Percentiles rank a stretch among this genome's conserved stretches.
Evolutionary conservation across 1,140 invertebrate species (phyloP).

Genomic region (Melanaphis sacchari): DNA sequence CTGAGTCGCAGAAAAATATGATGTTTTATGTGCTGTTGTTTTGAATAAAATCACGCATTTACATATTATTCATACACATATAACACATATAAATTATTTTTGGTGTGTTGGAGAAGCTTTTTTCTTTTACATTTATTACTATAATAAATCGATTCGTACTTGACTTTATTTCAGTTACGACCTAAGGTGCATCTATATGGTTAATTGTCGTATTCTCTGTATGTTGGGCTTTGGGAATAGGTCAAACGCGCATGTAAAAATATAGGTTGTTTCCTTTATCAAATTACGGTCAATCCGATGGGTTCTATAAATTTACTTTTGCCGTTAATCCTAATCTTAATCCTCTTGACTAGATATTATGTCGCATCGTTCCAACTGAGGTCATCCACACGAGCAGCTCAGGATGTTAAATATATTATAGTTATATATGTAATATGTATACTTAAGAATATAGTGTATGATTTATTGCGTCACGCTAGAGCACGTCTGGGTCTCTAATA

Average conservation of each 20-base stretch:
- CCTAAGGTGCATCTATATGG: neutral
- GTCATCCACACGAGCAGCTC: neutral
- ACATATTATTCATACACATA: neutral
- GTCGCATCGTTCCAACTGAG: neutral
- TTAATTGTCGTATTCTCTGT: neutral
- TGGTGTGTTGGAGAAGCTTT: neutral
- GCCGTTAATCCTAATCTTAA: conserved; percentile 39
- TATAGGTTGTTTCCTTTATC: neutral
- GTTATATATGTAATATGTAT: neutral
- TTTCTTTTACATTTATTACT: neutral
- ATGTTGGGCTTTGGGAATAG: neutral
- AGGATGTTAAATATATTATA: neutral
- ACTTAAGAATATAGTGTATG: neutral
- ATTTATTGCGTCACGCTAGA: conserved; percentile 12
- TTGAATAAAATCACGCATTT: neutral
- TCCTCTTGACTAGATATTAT: conserved; percentile 9
- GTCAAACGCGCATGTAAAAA: neutral
- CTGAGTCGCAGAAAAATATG: neutral
- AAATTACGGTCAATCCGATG: neutral
- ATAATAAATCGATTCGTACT: neutral
- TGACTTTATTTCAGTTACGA: neutral
- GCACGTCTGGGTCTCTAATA: neutral
- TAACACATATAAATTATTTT: conserved; percentile 21
- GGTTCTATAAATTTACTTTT: neutral
- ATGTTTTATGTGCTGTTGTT: neutral